Base-by-base conservation (phyloP, 2,888 invertebrate species). In the Nephrotoma guestfalica region DNA sequence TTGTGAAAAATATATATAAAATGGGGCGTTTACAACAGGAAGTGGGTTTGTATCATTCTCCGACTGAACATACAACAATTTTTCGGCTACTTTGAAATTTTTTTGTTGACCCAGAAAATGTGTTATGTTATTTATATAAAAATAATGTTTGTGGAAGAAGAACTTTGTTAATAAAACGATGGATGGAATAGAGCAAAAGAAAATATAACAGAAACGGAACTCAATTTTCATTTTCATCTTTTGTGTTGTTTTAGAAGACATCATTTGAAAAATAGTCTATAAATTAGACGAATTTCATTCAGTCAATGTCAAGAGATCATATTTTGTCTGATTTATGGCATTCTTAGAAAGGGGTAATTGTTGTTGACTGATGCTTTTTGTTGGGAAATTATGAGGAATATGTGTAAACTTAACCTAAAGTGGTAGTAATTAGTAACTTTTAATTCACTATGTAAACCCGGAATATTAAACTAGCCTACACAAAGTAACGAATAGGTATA, bases 51-150 rank as follows among this genome's bases (percentile, higher is more conserved):
- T 84, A 42, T 11, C 43, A 43, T 42, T 43, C 7, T n/a, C 41
- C n/a, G 41, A 41, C 41, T 41, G n/a, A 84, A 84, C 5, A 84
- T 84, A 71, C 9, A 71, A 71, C 83, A 87, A 87, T 71, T 87
- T 86, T 87, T 87, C 87, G 87, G 87, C 86, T 83, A 45, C 87
- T 87, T 87, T 87, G 87, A 41, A 85, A 85, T 40, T 71, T 85
- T 85, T 85, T 85, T 85, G 85, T 85, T 85, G 85, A 43, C 85
- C 85, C 85, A 85, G 15, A 85, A 85, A 85, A 85, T 85, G 84
- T 42, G 84, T 71, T 71, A 4, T 71, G 71, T 30, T 71, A 18
- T 57, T 57, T 57, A 18, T 18, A 57, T 11, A 18, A 6, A 30
- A 30, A 57, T 57, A 18, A 15, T 30, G 30, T 2, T 30, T 30